Percentiles rank a stretch among this genome's conserved stretches.
Evolutionary conservation across 2,113 vertebrate genomes (phyloP).

Genomic region (Chunga burmeisteri): DNA sequence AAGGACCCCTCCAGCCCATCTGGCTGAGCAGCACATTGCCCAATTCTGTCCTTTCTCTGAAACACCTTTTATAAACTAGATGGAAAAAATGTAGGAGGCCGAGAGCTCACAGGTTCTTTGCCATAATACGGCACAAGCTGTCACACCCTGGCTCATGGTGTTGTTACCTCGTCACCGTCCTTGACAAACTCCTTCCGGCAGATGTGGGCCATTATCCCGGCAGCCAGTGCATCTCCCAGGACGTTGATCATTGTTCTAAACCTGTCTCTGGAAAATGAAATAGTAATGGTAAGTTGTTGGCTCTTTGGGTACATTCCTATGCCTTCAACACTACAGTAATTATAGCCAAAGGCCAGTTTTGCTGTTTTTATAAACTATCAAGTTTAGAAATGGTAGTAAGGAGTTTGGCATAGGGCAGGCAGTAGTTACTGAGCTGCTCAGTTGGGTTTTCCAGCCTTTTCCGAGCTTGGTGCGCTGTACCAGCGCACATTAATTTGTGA

Average conservation of each 20-base stretch:
- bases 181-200: conserved; percentile 94
- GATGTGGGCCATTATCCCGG: conserved; percentile 97
- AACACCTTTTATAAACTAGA: background rate
- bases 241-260: conserved; percentile 99
- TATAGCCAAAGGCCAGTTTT: background rate
- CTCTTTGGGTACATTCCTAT: background rate
- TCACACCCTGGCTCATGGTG: background rate
- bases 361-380: background rate
- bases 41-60: background rate
- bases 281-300: background rate
- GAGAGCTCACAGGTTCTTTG: background rate
- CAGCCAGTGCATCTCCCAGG: conserved; percentile 91
- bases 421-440: background rate
- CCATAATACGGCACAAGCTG: fast-evolving
- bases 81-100: background rate
- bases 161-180: conserved; percentile 85
- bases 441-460: background rate
- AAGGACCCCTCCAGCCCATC: background rate
- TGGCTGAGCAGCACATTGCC: background rate
- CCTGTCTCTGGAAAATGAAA: conserved; percentile 82
- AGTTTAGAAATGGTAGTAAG: background rate
- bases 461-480: background rate
- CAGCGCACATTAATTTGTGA: background rate
- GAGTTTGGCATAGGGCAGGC: background rate
- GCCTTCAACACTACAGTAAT: background rate